These are phyloP conservation scores for Caenorhabditis latens DNA, from an alignment of 1,140 invertebrate genomes.

Conservation along the genomic window DNA sequence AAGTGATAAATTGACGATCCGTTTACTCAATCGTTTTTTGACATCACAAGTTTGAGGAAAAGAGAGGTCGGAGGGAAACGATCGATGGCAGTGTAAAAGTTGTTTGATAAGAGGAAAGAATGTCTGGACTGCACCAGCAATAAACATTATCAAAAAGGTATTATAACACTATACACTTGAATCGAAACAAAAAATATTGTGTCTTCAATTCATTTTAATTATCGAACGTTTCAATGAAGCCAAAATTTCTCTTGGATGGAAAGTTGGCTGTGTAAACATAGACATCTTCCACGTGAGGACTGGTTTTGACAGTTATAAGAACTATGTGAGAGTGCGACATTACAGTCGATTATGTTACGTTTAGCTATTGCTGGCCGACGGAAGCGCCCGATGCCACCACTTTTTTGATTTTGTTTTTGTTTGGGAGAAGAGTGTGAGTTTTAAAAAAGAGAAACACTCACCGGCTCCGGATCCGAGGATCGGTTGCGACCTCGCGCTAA, in stretches of 20 bases:
- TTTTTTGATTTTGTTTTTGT: conserved; percentile 50
- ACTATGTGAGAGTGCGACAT: conserved; percentile 39
- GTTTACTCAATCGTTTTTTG: not conserved
- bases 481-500: conserved; percentile 57
- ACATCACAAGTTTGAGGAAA: conserved; percentile 2
- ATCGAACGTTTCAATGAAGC: not conserved
- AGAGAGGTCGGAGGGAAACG: not conserved
- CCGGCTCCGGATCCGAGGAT: conserved; percentile 46
- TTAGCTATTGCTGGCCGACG: conserved; percentile 19
- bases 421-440: not conserved
- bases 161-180: not conserved
- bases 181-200: not conserved
- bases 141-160: conserved; percentile 15
- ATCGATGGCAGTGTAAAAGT: not conserved
- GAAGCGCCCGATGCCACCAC: conserved; percentile 13
- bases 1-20: not conserved
- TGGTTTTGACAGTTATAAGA: conserved; percentile 39
- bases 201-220: not conserved
- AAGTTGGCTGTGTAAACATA: conserved; percentile 8
- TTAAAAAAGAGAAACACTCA: conserved; percentile 19
- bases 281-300: conserved; percentile 37
- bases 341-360: conserved; percentile 20
- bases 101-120: not conserved
- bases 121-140: not conserved
- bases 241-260: not conserved